Evolutionary conservation across 2,888 invertebrate species (phyloP), one percentile per base, ranked within the genome.

Genomic region (Agriopis marginaria): DNA sequence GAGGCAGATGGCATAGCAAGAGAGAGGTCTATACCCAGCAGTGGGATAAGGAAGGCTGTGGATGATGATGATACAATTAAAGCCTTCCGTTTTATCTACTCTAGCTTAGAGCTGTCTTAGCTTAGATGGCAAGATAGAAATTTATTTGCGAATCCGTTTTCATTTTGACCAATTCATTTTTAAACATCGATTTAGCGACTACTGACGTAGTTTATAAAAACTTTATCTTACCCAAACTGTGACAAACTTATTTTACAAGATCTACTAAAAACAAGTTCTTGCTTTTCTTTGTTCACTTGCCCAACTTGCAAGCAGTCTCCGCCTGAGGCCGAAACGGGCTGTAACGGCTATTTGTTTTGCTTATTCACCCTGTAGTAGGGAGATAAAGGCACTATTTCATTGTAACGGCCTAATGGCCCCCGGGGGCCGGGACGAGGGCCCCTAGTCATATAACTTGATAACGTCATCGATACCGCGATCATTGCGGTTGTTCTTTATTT

Each of bases 371-470:
- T 84, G 86, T 82, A 77, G 77, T 74, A 72, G 68, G 63, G 76
- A 86, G 90, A 91, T 89, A 90, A 88, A 85, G 73, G 80, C 82
- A 81, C 87, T 88, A 89, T 90, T 90, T 89, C 89, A 89, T 87
- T 84, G 83, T 90, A 90, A 91, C 89, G 84, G 88, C 83, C 82
- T 86, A 88, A 91, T 89, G 87, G 87, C 85, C 81, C 89, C 83
- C 79, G 40, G 69, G 85, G 85, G 86, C 58, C 50, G 76, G 76
- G 77, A 72, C 55, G 67, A 73, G 74, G 81, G 77, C 75, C 70
- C 58, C 65, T 53, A 58, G 65, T 49, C 63, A 54, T 66, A 66
- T 68, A 76, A 72, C 70, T 71, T 74, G 74, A 73, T 71, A 66
- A 72, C 68, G 67, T 63, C 70, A 69, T 70, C 71, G 73, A 74